Evolutionary conservation across 1,140 invertebrate species (phyloP).

Genomic region (Aphelenchoides besseyi): DNA sequence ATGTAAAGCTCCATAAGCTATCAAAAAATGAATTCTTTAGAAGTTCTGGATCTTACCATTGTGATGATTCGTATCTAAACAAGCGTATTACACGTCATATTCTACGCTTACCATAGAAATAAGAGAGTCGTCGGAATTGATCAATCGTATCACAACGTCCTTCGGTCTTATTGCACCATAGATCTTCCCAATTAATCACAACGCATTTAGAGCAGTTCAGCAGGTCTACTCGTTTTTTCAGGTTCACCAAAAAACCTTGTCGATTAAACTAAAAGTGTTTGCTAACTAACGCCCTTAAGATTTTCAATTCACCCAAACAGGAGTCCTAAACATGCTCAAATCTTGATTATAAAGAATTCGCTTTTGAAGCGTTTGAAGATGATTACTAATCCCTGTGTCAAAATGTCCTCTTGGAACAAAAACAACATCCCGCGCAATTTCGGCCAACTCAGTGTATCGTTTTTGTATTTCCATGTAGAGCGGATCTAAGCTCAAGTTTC

Average conservation of each 20-base stretch:
- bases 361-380: neutral
- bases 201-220: constrained; percentile 5
- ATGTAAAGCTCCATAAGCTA: constrained; percentile 5
- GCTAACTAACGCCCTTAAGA: too few species aligned
- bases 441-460: neutral
- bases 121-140: neutral
- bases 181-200: neutral
- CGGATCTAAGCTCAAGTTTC: neutral
- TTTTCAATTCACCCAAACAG: too few species aligned
- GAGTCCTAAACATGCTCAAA: neutral
- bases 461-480: neutral
- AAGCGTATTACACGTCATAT: too few species aligned
- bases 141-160: neutral
- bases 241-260: neutral
- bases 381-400: neutral
- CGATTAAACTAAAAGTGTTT: neutral
- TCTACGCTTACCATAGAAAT: too few species aligned
- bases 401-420: neutral
- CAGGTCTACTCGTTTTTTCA: neutral
- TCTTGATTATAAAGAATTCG: neutral
- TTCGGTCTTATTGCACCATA: neutral
- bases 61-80: constrained; percentile 12
- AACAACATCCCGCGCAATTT: neutral
- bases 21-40: too few species aligned
- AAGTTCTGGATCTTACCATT: too few species aligned